A percentile compares a stretch with the other conserved stretches of the same genome.
Conservation (phyloP, 1,140 invertebrate genomes). For the Aporrectodea caliginosa region DNA sequence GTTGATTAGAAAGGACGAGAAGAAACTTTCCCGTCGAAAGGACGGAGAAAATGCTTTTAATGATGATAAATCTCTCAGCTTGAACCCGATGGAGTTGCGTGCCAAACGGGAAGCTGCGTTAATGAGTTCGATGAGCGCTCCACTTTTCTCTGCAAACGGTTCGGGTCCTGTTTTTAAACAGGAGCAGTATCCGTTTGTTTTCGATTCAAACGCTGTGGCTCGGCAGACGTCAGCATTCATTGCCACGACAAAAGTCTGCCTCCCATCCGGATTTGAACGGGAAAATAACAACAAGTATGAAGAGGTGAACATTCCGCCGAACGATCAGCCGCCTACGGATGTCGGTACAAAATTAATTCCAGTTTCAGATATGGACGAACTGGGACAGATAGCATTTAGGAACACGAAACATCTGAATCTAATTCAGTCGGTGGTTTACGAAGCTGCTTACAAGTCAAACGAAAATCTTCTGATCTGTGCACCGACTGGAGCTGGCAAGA, state of each 20-base stretch:
- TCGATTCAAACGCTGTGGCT: conserved; percentile 68
- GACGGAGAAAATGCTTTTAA: conserved; percentile 49
- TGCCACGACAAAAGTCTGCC: conserved; percentile 65
- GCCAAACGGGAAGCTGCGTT: conserved; percentile 57
- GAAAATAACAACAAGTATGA: conserved; percentile 70
- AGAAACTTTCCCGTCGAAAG: conserved; percentile 64
- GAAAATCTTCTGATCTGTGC: conserved; percentile 79
- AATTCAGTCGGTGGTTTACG: conserved; percentile 93
- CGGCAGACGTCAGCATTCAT: conserved; percentile 71
- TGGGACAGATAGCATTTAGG: conserved; percentile 63
- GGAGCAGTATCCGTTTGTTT: conserved; percentile 77
- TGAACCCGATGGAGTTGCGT: conserved; percentile 43
- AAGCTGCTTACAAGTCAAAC: conserved; percentile 91
- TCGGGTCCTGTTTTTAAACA: conserved; percentile 48
- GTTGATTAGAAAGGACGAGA: conserved; percentile 81
- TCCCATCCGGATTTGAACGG: conserved; percentile 73
- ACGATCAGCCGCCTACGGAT: conserved; percentile 62
- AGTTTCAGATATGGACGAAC: conserved; percentile 73
- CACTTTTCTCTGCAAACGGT: conserved; percentile 45
- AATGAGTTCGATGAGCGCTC: conserved; percentile 50
- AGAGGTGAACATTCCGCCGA: conserved; percentile 81
- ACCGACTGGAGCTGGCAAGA: conserved; percentile 68
- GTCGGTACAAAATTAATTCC: conserved; percentile 69
- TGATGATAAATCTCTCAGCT: conserved; percentile 35
- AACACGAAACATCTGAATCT: conserved; percentile 82